Conservation (phyloP, 2,113 vertebrate species). For the Lasiurus borealis region DNA sequence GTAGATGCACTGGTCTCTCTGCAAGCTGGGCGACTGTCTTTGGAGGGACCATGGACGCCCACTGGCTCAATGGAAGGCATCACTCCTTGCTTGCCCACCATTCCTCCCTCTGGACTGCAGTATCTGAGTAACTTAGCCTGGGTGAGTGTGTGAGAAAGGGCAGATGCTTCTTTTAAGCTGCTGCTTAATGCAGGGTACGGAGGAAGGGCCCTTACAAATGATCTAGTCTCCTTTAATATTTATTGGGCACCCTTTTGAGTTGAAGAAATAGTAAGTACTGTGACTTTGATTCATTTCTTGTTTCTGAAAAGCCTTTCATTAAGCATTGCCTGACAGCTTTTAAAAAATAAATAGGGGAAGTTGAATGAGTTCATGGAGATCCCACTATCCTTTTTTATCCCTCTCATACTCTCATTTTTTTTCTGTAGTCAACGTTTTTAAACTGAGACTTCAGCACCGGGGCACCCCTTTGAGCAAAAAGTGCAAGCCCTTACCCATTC, state of each 20-base stretch:
- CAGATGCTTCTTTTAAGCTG: neutral
- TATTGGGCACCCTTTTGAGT: neutral
- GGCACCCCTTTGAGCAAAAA: neutral
- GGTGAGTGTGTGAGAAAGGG: neutral
- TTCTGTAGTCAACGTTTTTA: neutral
- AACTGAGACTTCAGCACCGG: slow-evolving; percentile 27
- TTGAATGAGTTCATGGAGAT: slow-evolving; percentile 32
- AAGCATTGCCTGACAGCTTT: slow-evolving; percentile 19
- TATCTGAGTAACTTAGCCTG: neutral
- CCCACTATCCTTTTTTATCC: neutral
- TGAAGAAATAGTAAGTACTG: neutral
- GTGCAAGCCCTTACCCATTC: neutral
- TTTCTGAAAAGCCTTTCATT: slow-evolving; percentile 50
- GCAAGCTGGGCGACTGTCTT: neutral
- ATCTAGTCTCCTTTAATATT: neutral
- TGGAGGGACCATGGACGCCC: rapidly evolving
- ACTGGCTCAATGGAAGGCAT: neutral
- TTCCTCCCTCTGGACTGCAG: neutral
- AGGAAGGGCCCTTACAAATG: neutral
- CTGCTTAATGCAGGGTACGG: neutral
- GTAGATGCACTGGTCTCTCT: neutral
- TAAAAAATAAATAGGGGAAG: slow-evolving; percentile 55
- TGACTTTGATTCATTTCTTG: slow-evolving; percentile 54
- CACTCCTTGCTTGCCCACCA: neutral
- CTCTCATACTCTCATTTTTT: slow-evolving; percentile 22